Evolutionary conservation across 2,797 vertebrate genomes (phyloP).

Genomic region (Siniperca undulata): DNA sequence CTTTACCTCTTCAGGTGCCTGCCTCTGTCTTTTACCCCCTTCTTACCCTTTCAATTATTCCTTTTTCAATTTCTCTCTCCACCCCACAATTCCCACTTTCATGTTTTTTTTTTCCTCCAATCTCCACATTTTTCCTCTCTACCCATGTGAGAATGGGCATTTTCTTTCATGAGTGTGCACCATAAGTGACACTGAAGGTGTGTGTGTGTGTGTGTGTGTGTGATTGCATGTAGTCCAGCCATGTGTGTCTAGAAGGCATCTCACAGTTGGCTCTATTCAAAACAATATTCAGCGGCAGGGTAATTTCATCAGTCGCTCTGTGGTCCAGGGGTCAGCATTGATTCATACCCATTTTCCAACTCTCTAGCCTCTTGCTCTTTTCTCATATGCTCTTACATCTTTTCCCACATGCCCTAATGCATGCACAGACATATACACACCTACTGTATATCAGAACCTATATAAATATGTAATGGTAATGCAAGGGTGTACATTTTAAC

Average conservation of each 20-base stretch:
- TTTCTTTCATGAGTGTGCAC: constrained; percentile 54
- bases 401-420: constrained; percentile 21
- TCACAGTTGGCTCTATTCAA: constrained; percentile 67
- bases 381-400: constrained; percentile 14
- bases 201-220: constrained; percentile 25
- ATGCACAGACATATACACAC: constrained; percentile 18
- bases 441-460: background rate
- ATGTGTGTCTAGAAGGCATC: constrained; percentile 66
- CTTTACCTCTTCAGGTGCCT: constrained; percentile 37
- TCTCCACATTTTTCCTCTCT: constrained; percentile 38
- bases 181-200: constrained; percentile 45
- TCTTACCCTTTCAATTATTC: constrained; percentile 37
- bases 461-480: constrained; percentile 9
- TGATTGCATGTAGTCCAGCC: constrained; percentile 28
- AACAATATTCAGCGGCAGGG: constrained; percentile 69
- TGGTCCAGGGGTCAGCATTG: constrained; percentile 62
- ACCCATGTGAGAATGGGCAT: constrained; percentile 59
- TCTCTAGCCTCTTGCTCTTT: constrained; percentile 3
- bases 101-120: constrained; percentile 24
- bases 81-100: constrained; percentile 35
- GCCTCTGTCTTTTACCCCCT: constrained; percentile 30
- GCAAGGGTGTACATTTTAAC: constrained; percentile 5
- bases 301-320: constrained; percentile 66
- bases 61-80: constrained; percentile 41
- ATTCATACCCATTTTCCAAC: constrained; percentile 50